These are phyloP conservation scores for Nemurella pictetii DNA, from an alignment of 2,888 invertebrate species.

Conservation along the genomic window DNA sequence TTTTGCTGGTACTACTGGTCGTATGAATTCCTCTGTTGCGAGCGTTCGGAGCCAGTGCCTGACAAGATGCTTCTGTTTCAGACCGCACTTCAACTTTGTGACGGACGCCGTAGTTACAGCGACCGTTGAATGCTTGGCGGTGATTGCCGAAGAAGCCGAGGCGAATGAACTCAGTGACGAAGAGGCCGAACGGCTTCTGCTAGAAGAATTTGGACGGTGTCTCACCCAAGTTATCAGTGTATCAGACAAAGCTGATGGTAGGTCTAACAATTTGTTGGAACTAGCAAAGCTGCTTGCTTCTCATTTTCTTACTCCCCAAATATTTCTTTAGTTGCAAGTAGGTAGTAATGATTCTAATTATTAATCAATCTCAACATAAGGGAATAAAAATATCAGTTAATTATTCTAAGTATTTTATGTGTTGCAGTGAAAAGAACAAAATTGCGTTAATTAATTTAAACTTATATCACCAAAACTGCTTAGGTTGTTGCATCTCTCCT, in stretches of 20 bases:
- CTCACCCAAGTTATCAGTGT: conserved; percentile 89
- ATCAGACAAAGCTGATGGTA: conserved; percentile 56
- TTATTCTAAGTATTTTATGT: too few species aligned
- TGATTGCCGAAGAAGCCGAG: conserved; percentile 86
- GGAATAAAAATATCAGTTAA: too few species aligned
- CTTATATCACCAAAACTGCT: too few species aligned
- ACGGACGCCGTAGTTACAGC: conserved; percentile 95
- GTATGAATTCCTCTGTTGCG: too few species aligned
- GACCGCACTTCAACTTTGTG: conserved; percentile 87
- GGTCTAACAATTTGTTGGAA: conserved; percentile 4
- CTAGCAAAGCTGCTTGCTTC: background rate
- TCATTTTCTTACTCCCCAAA: too few species aligned
- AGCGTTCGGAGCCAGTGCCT: too few species aligned
- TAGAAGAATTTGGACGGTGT: conserved; percentile 95
- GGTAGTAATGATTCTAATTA: too few species aligned
- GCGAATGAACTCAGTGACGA: conserved; percentile 63
- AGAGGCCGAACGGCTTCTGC: conserved; percentile 71
- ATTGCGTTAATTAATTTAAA: too few species aligned
- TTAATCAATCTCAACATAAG: too few species aligned
- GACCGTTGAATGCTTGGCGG: conserved; percentile 91
- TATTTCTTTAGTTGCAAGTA: too few species aligned
- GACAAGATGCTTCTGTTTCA: conserved; percentile 50
- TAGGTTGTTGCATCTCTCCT: background rate
- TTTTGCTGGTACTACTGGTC: too few species aligned
- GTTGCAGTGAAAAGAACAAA: too few species aligned